Evolutionary conservation across 2,888 invertebrate genomes (phyloP), one percentile per base, ranked within the genome.

Genomic region (Hypolimnas misippus): DNA sequence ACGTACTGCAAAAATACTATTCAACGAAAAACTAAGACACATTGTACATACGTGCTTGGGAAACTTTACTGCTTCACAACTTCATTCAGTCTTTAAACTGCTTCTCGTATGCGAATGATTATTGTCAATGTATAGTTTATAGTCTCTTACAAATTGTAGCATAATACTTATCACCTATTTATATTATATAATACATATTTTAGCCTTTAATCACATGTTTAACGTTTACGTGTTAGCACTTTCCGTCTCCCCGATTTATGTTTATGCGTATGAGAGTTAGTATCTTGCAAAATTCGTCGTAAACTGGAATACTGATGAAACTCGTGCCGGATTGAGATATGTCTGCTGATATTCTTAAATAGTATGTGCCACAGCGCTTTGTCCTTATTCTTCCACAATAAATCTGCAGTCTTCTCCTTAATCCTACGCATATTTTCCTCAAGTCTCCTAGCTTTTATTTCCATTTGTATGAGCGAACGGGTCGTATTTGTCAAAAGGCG

Each of bases 391-490:
- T 92, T 92, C 92, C 92, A 92, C 82, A 92, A 87, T 86, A 92
- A 89, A 88, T 92, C 92, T 76, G 89, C 86, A 78, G 92, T 92
- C 82, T 88, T 91, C 83, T 92, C 92, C 79, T 90, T 92, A 86
- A 92, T 92, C 86, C 92, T 87, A 79, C 92, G 92, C 86, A 92
- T 92, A 87, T 92, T 92, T 90, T 92, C 92, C 81, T 92, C 89
- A 73, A 92, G 87, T 84, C 92, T 81, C 82, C 92, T 86, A 66
- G 92, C 92, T 84, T 92, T 92, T 87, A 92, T 92, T 87, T 92
- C 92, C 92, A 92, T 92, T 84, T 92, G 92, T 89, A 92, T 92
- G 82, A 92, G 91, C 68, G 92, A 92, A 74, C 92, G 92, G 75
- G 92, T 92, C 75, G 92, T 92, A 87, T 93, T 92, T 84, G 92